These are phyloP conservation scores for Moxostoma hubbsi DNA, from an alignment of 2,797 vertebrate genomes.

Conservation along the genomic window DNA sequence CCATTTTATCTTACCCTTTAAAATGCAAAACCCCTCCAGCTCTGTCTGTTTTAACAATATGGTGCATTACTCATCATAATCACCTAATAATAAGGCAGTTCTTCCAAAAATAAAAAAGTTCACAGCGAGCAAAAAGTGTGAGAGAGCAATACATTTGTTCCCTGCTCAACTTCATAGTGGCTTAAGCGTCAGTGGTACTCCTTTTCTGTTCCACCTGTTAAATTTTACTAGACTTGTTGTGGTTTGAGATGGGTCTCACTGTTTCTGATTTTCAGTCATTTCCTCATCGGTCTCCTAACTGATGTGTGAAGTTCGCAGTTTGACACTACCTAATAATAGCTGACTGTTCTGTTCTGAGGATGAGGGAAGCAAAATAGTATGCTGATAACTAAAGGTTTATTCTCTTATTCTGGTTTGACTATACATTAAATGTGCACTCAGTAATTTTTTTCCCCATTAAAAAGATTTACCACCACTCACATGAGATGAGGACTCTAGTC, in stretches of 20 bases:
- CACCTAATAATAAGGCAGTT: constrained; percentile 76
- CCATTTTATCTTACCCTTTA: constrained; percentile 52
- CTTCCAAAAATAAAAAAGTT: constrained; percentile 73
- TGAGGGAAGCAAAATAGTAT: not conserved
- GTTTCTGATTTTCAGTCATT: constrained; percentile 66
- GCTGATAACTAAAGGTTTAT: not conserved
- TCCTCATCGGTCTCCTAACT: constrained; percentile 62
- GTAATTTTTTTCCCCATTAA: too few species aligned
- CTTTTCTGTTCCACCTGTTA: constrained; percentile 16
- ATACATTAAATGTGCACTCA: not conserved
- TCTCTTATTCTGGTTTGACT: not conserved
- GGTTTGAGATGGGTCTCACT: constrained; percentile 63
- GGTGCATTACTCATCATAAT: constrained; percentile 66
- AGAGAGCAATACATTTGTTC: not conserved
- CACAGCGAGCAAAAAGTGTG: constrained; percentile 56
- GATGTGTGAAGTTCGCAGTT: constrained; percentile 69
- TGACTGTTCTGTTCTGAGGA: constrained; percentile 41
- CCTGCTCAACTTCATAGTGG: constrained; percentile 38
- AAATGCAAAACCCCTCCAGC: constrained; percentile 67
- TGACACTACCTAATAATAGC: constrained; percentile 71
- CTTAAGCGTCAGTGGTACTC: not conserved
- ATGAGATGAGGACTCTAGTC: too few species aligned
- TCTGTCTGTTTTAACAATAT: constrained; percentile 70
- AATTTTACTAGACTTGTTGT: constrained; percentile 25
- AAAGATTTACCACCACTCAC: too few species aligned